These are phyloP conservation scores for Lichenostomus cassidix DNA, from an alignment of 2,113 vertebrate genomes.

Conservation along the genomic window DNA sequence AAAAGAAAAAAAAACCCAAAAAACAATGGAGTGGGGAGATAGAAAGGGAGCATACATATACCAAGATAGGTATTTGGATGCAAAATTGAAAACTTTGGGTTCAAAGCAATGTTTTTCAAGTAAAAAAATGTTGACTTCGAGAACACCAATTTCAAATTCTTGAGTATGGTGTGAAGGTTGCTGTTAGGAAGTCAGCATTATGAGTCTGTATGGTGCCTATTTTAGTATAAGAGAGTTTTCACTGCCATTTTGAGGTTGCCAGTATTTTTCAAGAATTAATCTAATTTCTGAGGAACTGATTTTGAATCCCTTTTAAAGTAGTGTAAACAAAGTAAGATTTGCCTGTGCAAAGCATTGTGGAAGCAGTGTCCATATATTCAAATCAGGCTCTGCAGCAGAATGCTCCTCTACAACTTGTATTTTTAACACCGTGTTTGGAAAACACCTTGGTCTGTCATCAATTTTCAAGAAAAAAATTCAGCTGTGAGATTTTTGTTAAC, in stretches of 20 bases:
- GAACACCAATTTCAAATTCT: neutral
- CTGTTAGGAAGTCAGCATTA: neutral
- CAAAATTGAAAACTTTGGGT: conserved; percentile 2
- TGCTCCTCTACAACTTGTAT: neutral
- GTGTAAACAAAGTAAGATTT: neutral
- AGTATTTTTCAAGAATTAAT: neutral
- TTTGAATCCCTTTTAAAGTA: neutral
- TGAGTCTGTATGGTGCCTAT: neutral
- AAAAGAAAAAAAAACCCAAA: neutral
- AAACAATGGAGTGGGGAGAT: neutral
- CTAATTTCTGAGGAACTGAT: neutral
- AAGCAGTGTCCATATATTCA: neutral
- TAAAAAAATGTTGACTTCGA: neutral
- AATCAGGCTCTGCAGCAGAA: neutral
- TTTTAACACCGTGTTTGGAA: neutral
- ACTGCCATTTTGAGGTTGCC: neutral
- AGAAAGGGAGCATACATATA: neutral
- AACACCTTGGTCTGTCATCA: neutral
- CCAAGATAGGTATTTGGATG: conserved; percentile 1
- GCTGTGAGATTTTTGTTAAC: neutral
- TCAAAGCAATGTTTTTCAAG: neutral
- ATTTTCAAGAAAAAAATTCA: neutral
- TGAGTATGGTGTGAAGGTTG: neutral
- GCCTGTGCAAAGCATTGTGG: neutral
- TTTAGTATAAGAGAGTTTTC: neutral